A percentile compares a stretch with the other conserved stretches of the same genome.
These are phyloP conservation scores for Megalurothrips usitatus DNA, from an alignment of 2,888 invertebrate species.

Conservation along the genomic window DNA sequence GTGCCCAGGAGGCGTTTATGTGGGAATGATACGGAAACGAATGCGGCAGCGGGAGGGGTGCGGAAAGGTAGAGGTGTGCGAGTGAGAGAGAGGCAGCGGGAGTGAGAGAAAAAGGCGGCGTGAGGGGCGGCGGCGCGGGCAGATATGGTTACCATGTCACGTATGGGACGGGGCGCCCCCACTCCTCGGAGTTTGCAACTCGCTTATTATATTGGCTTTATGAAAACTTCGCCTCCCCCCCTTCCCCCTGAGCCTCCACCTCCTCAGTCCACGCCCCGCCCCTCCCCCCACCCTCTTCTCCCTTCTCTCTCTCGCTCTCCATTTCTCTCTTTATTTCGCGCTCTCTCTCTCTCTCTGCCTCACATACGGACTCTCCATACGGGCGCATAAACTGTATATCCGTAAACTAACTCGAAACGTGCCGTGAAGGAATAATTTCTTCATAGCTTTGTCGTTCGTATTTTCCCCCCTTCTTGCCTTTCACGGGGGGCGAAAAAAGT, in stretches of 20 bases:
- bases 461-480: too few relatives aligned
- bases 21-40: neutral
- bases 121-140: neutral
- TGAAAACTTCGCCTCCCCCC: neutral
- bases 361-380: too few relatives aligned
- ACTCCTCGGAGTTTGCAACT: slow-evolving; percentile 7
- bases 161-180: neutral
- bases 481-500: too few relatives aligned
- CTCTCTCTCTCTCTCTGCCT: neutral
- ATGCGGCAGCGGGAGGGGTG: neutral
- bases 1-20: neutral
- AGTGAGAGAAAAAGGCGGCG: neutral
- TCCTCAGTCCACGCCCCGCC: neutral
- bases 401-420: too few relatives aligned
- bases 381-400: too few relatives aligned
- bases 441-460: too few relatives aligned
- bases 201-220: slow-evolving; percentile 26
- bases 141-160: slow-evolving; percentile 24
- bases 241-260: neutral
- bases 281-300: neutral
- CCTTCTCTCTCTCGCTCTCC: neutral
- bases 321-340: neutral
- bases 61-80: neutral
- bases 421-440: too few relatives aligned
- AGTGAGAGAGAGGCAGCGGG: neutral